Evolutionary conservation across 2,797 vertebrate genomes (phyloP).

Genomic region (Orientallactaga sibirica): DNA sequence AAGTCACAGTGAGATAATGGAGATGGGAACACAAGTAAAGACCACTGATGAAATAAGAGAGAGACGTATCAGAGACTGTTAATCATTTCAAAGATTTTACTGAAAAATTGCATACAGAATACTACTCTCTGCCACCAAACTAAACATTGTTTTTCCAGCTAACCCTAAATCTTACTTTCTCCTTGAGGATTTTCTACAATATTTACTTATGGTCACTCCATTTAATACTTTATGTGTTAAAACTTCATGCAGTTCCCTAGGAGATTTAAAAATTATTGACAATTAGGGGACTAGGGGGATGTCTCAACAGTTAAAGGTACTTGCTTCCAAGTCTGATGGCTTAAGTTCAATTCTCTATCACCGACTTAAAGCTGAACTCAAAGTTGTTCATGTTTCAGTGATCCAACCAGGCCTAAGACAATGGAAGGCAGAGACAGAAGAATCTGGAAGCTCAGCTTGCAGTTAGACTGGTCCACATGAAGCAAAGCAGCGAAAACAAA

Average conservation of each 20-base stretch:
- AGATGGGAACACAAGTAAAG: not conserved
- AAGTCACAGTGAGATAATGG: not conserved
- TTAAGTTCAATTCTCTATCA: too few species aligned
- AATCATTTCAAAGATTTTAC: conserved; percentile 8
- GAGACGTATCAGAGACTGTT: not conserved
- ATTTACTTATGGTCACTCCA: not conserved
- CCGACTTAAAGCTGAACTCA: too few species aligned
- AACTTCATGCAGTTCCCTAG: not conserved
- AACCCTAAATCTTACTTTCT: conserved; percentile 29
- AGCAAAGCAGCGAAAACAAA: too few species aligned
- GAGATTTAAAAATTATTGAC: not conserved
- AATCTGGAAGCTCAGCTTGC: too few species aligned
- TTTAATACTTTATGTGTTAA: not conserved
- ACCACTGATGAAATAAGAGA: not conserved
- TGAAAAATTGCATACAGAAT: not conserved
- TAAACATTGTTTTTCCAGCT: not conserved
- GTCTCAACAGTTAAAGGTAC: too few species aligned
- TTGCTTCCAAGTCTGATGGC: too few species aligned
- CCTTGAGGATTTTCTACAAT: not conserved
- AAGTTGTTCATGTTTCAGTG: too few species aligned
- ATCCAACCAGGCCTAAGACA: too few species aligned
- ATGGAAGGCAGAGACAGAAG: too few species aligned
- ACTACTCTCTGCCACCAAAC: not conserved
- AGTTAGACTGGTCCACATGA: too few species aligned
- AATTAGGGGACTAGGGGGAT: not conserved